Evolutionary conservation across 2,113 vertebrate species (phyloP), one percentile per base, ranked within the genome.

Genomic region (Pterocles burchelli): DNA sequence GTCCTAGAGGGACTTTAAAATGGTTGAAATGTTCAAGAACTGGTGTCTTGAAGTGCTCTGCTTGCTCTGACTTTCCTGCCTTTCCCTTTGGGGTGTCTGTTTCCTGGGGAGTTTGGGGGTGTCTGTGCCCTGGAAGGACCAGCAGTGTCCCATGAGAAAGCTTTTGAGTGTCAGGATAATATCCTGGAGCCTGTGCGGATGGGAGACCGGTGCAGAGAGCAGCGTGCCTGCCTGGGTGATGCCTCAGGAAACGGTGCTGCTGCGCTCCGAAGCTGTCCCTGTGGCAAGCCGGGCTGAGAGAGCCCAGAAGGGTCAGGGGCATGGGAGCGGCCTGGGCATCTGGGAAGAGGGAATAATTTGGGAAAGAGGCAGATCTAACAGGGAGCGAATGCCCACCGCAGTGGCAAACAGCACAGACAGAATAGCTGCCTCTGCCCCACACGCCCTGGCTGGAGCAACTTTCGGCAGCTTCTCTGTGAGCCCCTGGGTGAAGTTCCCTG

Each of bases 371-470:
- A 65, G 21, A n/a, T 68, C 20, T 26, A 13, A 21, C 8, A 29
- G 45, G 46, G 34, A 54, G 22, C 10, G 41, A 55, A n/a, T 0
- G 1, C 63, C 38, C 55, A 5, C 51, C 0, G 0, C 11, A 5
- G 52, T 31, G 49, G 7, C 25, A 6, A 43, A 48, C 12, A 59
- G 77, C 54, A 46, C 36, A 34, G 51, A 6, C 2, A 6, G 74
- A 58, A 26, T 0, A 33, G 33, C 20, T 77, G 31, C n/a, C 38
- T 19, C 83, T 83, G 33, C 46, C 58, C 1, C 2, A 16, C 1
- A 1, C 17, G 2, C 15, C 43, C 33, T 29, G 34, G 11, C 41
- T 58, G 58, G 33, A 28, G 49, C 81, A 36, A 6, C 20, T 82
- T 67, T 0, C 15, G 24, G 91, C 29, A 49, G 29, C 46, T 73